Percentiles rank a stretch among this genome's conserved stretches.
phyloP scores from a whole-genome alignment of 2,113 vertebrate species.

The Leucosticte australis region DNA sequence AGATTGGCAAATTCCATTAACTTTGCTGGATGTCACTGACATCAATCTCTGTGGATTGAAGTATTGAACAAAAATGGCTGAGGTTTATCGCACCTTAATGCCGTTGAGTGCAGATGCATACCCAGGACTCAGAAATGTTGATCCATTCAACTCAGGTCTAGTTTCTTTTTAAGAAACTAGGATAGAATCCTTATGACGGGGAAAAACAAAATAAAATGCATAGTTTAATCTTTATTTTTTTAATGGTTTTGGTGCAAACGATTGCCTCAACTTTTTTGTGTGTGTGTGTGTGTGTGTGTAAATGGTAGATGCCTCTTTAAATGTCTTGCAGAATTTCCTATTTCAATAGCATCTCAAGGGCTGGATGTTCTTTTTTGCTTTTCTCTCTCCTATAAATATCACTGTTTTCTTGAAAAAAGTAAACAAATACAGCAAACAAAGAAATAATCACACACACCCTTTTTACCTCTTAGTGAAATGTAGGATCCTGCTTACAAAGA shows the following conservation, averaged over 20 bases:
- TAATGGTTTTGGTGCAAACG: neutral
- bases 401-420: neutral
- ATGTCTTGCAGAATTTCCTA: neutral
- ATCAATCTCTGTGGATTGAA: neutral
- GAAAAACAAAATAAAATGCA: neutral
- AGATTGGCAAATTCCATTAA: neutral
- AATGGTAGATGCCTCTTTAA: neutral
- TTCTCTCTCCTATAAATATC: neutral
- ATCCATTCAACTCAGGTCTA: neutral
- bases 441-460: accelerated
- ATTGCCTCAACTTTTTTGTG: neutral
- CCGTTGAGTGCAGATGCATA: accelerated
- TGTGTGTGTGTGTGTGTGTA: too few species aligned
- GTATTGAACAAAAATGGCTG: neutral
- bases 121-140: neutral
- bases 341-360: neutral
- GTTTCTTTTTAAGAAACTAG: neutral
- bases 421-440: neutral
- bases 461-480: neutral
- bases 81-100: neutral
- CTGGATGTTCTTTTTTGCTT: neutral
- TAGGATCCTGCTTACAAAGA: neutral
- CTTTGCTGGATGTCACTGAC: neutral
- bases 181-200: neutral
- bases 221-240: neutral